Evolutionary conservation across 2,113 vertebrate genomes (phyloP), one percentile per base, ranked within the genome.

Genomic region (Paraplagusia blochii): DNA sequence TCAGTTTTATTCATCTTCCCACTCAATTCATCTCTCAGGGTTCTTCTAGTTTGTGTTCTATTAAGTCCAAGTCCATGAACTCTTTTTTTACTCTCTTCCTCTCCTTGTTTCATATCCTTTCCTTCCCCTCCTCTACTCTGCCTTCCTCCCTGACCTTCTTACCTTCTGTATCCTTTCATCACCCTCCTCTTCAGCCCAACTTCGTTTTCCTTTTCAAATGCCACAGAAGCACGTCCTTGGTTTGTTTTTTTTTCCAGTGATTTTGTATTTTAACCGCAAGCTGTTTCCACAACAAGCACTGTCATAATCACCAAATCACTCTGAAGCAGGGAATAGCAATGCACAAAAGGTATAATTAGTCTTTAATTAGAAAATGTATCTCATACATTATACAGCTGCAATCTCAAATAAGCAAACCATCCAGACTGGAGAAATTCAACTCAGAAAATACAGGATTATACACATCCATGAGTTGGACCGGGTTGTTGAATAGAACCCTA

Each of bases 281-380:
- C 54, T 74, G 70, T 60, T 85, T 79, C 68, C 18, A 47, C 55
- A 57, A 52, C 58, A 53, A 81, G 64, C 66, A 45, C 12, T 42
- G 64, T 70, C 71, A 71, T 59, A 78, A 84, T 79, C 80, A 73
- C 55, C 65, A 62, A 80, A 79, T 85, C 76, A 51, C 68, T 85
- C 63, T 44, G 68, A 76, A 67, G 68, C 61, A 66, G 64, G 63
- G 71, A 78, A 65, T 79, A 80, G 71, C 51, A 19, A 63, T 69
- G 74, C 63, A 68, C 61, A 66, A 73, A 77, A 79, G 84, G 79
- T 80, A 69, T 86, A 82, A 88, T 88, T 85, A 88, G 81, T 69
- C 63, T 72, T 83, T 86, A 81, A 85, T 85, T 84, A 80, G 76
- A 80, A 81, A 81, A 77, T 78, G 80, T 76, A 83, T 85, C 84